These are phyloP conservation scores for Frankliniella fusca DNA, from an alignment of 2,888 invertebrate genomes.

Conservation along the genomic window DNA sequence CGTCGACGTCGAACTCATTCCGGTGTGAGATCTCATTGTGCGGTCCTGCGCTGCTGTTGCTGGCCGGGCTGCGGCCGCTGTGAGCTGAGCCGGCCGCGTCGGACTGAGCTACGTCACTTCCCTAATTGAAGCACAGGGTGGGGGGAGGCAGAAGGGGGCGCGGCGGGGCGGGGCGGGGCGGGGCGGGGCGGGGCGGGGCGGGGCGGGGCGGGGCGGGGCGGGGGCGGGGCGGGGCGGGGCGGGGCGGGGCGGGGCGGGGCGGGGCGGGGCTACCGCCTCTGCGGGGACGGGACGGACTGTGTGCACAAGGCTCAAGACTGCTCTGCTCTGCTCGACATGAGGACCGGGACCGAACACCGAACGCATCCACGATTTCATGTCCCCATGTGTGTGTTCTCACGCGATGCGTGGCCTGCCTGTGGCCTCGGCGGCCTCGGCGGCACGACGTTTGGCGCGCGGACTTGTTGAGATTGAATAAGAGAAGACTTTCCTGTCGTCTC, in stretches of 20 bases:
- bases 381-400: no score
- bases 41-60: no score
- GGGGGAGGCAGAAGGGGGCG: neutral
- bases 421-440: no score
- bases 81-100: neutral
- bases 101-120: neutral
- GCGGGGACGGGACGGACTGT: neutral
- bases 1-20: neutral
- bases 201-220: neutral
- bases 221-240: neutral
- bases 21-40: neutral
- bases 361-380: no score
- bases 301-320: neutral
- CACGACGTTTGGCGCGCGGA: no score
- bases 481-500: no score
- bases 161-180: neutral
- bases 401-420: no score
- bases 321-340: no score
- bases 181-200: neutral
- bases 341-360: no score
- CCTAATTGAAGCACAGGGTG: constrained; percentile 3
- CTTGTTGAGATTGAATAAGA: no score
- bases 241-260: neutral
- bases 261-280: neutral
- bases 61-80: no score